Percentiles rank a stretch among this genome's conserved stretches.
Evolutionary conservation across 2,797 vertebrate species (phyloP).

Genomic region (Aldrovandia affinis): DNA sequence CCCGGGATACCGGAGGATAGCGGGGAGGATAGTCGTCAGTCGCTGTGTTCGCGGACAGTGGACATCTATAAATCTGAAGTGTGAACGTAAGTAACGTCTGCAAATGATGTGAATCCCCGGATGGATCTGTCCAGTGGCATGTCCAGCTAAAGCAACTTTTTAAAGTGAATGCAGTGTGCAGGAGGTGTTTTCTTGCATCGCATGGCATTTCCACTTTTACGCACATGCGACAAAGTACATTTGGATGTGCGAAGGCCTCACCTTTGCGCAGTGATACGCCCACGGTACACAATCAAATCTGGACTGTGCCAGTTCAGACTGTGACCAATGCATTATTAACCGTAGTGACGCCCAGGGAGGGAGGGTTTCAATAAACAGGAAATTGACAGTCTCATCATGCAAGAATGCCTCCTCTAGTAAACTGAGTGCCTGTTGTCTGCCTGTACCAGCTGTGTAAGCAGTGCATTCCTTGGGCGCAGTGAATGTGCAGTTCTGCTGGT

Average conservation of each 20-base stretch:
- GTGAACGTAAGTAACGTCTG: slow-evolving; percentile 59
- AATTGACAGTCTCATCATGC: neutral
- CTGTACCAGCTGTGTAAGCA: too few relatives aligned
- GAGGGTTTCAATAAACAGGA: neutral
- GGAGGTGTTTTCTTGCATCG: too few relatives aligned
- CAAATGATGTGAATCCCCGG: neutral
- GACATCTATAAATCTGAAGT: slow-evolving; percentile 53
- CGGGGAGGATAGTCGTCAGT: slow-evolving; percentile 42
- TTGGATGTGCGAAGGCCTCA: too few relatives aligned
- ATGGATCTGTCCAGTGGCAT: neutral
- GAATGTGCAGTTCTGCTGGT: neutral
- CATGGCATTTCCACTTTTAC: too few relatives aligned
- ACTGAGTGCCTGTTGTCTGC: too few relatives aligned
- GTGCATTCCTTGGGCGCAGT: too few relatives aligned
- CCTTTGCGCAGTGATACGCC: too few relatives aligned
- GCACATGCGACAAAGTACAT: too few relatives aligned
- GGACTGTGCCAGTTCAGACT: too few relatives aligned
- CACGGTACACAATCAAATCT: too few relatives aligned
- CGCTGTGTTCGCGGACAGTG: slow-evolving; percentile 55
- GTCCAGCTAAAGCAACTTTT: too few relatives aligned
- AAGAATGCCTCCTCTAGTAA: neutral
- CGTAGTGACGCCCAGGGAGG: neutral
- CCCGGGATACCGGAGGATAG: slow-evolving; percentile 42
- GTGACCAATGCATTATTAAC: neutral
- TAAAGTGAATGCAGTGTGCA: too few relatives aligned